Percentiles rank a stretch among this genome's conserved stretches.
Conservation (phyloP, 2,888 invertebrate species). For the Ceriagrion tenellum region DNA sequence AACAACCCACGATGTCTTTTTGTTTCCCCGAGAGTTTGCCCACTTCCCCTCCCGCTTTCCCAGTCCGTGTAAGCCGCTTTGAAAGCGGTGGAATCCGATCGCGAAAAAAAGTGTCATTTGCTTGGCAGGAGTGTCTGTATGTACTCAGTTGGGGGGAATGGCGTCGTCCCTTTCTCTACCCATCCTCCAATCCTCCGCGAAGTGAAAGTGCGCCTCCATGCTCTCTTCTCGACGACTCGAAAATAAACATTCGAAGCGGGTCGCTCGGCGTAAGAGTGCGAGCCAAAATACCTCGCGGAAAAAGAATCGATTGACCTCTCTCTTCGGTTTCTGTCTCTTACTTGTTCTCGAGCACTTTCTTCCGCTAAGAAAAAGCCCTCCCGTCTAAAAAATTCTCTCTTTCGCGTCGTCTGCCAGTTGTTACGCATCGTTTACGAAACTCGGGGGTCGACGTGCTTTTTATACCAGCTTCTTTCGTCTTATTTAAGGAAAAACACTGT, state of each 20-base stretch:
- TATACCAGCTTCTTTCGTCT: too few species aligned
- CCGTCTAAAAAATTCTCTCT: too few species aligned
- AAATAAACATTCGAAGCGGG: conserved; percentile 26
- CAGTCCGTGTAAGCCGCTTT: background rate
- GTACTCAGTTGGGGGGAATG: background rate
- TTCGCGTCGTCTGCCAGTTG: background rate
- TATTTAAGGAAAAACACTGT: too few species aligned
- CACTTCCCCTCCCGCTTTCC: background rate
- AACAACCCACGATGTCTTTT: background rate
- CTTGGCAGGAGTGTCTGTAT: background rate
- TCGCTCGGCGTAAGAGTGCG: background rate
- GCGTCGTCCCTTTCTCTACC: background rate
- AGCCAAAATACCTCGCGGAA: background rate
- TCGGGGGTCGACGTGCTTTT: background rate
- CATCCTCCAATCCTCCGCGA: background rate
- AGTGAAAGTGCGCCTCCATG: background rate
- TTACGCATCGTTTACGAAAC: background rate
- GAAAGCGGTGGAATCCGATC: background rate
- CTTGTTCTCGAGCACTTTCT: background rate
- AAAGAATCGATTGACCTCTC: background rate
- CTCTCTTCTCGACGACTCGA: background rate
- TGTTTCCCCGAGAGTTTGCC: background rate
- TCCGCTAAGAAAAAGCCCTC: background rate
- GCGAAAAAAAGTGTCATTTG: conserved; percentile 16
- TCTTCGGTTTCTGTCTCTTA: background rate